A percentile compares a stretch with the other conserved stretches of the same genome.
Evolutionary conservation across 1,140 invertebrate species (phyloP).

Genomic region (Drosophila lini): DNA sequence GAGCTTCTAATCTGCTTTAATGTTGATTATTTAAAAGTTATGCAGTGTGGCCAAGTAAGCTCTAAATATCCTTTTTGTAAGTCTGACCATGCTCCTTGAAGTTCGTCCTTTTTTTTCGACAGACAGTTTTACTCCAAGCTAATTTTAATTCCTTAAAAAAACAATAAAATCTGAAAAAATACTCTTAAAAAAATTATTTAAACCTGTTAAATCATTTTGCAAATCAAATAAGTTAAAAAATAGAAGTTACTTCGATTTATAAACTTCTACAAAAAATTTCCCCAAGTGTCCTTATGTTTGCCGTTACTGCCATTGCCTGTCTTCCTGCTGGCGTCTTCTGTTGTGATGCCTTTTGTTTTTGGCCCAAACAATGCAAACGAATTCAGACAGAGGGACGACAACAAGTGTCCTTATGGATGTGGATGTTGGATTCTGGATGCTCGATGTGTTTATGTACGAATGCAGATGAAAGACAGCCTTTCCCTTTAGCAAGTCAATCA

Average conservation of each 20-base stretch:
- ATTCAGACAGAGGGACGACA: conserved; percentile 40
- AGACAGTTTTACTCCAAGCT: background rate
- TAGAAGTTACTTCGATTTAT: background rate
- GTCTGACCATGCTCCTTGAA: no score
- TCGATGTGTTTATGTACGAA: conserved; percentile 38
- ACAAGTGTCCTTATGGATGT: conserved; percentile 50
- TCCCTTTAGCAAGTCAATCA: conserved; percentile 74
- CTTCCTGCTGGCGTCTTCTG: conserved; percentile 67
- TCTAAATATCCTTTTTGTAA: no score
- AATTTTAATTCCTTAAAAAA: background rate
- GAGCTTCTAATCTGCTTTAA: background rate
- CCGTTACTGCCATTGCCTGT: conserved; percentile 38
- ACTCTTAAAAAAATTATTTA: background rate
- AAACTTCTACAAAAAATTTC: background rate
- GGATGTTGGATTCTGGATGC: conserved; percentile 5
- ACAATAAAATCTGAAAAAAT: background rate
- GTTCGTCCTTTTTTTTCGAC: no score
- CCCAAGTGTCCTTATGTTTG: conserved; percentile 8
- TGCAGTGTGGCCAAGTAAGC: no score
- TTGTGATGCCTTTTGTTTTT: conserved; percentile 75
- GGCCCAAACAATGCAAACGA: conserved; percentile 56
- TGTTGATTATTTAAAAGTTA: no score
- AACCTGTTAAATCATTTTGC: background rate
- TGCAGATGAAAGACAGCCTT: conserved; percentile 51
- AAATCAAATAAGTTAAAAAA: background rate